Conservation (phyloP, 2,113 vertebrate genomes). For the Ageneiosus marmoratus region DNA sequence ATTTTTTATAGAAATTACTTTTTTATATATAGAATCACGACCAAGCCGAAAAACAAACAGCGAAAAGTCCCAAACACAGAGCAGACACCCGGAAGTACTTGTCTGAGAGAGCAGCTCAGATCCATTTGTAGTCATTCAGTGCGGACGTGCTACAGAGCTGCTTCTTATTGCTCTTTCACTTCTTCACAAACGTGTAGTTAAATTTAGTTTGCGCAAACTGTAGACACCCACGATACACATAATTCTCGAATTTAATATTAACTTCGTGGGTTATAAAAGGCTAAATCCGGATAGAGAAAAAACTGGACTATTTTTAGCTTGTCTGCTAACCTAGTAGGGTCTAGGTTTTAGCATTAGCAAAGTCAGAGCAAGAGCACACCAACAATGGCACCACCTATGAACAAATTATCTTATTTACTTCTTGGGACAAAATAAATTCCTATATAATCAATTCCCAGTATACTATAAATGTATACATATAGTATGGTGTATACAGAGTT, state of each 20-base stretch:
- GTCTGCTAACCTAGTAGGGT: background rate
- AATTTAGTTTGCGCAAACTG: background rate
- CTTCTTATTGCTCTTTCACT: background rate
- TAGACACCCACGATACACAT: background rate
- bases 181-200: background rate
- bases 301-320: background rate
- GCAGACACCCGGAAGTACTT: conserved; percentile 38
- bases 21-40: background rate
- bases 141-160: too few species aligned
- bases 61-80: conserved; percentile 22
- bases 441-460: background rate
- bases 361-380: background rate
- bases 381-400: background rate
- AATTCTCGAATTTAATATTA: background rate
- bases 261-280: background rate
- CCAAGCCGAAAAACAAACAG: background rate
- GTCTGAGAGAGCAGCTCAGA: background rate
- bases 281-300: background rate
- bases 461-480: background rate
- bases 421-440: background rate
- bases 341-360: background rate
- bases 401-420: background rate
- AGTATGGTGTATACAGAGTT: background rate
- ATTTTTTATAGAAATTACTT: background rate
- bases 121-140: background rate